Conservation (phyloP, 2,113 vertebrate species). For the Cinclus mexicanus region DNA sequence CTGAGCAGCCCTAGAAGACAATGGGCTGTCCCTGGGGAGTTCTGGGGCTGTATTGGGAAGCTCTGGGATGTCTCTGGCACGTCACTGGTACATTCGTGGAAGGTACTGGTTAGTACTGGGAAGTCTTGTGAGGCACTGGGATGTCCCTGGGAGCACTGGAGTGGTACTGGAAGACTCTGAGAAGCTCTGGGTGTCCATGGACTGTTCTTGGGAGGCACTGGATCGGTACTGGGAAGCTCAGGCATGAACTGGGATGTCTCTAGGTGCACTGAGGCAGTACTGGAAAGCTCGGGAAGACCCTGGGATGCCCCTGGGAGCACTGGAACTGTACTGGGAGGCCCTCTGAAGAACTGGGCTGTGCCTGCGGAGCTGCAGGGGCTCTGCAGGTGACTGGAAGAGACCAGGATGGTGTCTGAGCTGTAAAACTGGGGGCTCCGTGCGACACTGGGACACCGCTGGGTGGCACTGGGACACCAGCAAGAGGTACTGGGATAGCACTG, state of each 20-base stretch:
- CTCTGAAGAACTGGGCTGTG: not conserved
- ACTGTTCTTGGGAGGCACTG: not conserved
- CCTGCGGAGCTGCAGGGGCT: not conserved
- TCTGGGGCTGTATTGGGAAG: not conserved
- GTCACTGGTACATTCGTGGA: no score
- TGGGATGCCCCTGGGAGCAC: no score
- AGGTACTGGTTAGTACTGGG: not conserved
- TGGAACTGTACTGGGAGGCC: not conserved
- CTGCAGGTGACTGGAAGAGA: not conserved
- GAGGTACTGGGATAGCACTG: rapidly evolving
- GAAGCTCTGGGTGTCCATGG: not conserved
- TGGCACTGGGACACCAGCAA: not conserved
- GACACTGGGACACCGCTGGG: not conserved
- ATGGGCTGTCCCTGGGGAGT: no score
- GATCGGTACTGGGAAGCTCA: not conserved
- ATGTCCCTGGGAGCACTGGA: no score
- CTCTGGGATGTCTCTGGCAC: no score
- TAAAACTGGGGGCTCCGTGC: not conserved
- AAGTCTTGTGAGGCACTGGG: not conserved
- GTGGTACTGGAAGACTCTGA: not conserved
- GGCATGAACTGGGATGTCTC: not conserved
- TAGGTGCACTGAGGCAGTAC: not conserved
- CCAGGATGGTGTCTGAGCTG: not conserved
- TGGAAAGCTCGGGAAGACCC: not conserved
- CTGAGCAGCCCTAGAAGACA: not conserved